A percentile compares a stretch with the other conserved stretches of the same genome.
phyloP scores from a whole-genome alignment of 1,140 invertebrate species.

The Doryteuthis pealeii region DNA sequence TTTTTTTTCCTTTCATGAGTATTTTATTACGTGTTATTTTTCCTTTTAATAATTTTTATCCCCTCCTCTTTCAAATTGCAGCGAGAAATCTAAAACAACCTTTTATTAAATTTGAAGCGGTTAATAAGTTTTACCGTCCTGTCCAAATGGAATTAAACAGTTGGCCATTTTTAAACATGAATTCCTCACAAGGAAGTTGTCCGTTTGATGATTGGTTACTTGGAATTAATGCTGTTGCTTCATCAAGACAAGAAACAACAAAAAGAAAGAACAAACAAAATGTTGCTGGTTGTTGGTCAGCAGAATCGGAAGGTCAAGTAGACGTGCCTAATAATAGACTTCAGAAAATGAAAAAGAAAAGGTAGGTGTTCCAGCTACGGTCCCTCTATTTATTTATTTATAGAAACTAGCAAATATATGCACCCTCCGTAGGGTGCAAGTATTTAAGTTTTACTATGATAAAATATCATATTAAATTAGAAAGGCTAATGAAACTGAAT shows the following conservation, averaged over 20 bases:
- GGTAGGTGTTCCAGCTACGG: no score
- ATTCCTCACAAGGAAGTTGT: background rate
- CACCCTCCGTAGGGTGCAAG: no score
- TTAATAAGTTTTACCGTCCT: background rate
- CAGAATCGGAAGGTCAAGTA: background rate
- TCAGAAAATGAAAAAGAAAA: no score
- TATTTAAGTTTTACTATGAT: no score
- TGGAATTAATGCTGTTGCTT: no score
- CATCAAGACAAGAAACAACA: background rate
- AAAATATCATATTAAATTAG: no score
- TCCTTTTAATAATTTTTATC: no score
- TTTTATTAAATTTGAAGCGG: background rate
- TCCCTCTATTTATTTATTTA: no score
- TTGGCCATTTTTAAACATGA: background rate
- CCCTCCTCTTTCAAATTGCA: background rate
- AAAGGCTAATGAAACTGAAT: no score
- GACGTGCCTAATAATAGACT: background rate
- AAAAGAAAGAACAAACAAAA: background rate
- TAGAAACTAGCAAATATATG: no score
- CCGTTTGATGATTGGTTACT: slow-evolving; percentile 3
- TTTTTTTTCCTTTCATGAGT: no score
- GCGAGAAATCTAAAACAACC: background rate
- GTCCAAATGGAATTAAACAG: background rate
- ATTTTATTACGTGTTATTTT: no score
- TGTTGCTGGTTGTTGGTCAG: background rate